Percentiles rank a stretch among this genome's conserved stretches.
phyloP scores from a whole-genome alignment of 2,797 vertebrate genomes.

The Acrocephalus scirpaceus region DNA sequence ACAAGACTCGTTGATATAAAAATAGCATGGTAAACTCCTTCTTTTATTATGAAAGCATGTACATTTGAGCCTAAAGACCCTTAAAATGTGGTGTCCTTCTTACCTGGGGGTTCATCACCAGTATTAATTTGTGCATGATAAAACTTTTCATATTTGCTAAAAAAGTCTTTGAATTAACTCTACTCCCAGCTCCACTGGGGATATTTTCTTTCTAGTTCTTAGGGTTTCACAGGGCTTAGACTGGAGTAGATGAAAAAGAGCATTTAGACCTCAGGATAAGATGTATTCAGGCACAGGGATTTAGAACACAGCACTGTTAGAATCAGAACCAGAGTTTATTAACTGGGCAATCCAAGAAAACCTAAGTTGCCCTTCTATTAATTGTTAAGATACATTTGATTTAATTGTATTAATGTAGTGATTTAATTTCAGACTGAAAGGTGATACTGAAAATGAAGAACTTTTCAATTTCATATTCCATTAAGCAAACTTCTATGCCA shows the following conservation, averaged over 20 bases:
- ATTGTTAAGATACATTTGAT: background rate
- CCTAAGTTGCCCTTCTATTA: background rate
- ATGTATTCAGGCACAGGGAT: background rate
- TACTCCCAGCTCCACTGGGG: background rate
- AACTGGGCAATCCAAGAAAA: background rate
- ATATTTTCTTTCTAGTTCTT: background rate
- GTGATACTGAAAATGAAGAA: background rate
- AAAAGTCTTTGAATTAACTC: background rate
- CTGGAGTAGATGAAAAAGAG: background rate
- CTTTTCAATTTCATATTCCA: background rate
- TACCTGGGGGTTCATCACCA: background rate
- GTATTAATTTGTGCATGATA: background rate
- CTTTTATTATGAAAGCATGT: background rate
- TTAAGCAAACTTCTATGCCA: background rate
- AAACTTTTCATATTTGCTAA: background rate
- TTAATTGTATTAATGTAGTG: background rate
- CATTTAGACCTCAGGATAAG: background rate
- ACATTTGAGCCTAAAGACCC: background rate
- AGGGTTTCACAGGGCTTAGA: background rate
- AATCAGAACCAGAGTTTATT: background rate
- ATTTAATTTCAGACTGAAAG: slow-evolving; percentile 1
- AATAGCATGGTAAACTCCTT: background rate
- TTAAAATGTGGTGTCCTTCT: background rate
- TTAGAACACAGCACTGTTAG: background rate
- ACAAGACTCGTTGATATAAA: background rate